Evolutionary conservation across 2,888 invertebrate genomes (phyloP).

Genomic region (Pecten maximus): DNA sequence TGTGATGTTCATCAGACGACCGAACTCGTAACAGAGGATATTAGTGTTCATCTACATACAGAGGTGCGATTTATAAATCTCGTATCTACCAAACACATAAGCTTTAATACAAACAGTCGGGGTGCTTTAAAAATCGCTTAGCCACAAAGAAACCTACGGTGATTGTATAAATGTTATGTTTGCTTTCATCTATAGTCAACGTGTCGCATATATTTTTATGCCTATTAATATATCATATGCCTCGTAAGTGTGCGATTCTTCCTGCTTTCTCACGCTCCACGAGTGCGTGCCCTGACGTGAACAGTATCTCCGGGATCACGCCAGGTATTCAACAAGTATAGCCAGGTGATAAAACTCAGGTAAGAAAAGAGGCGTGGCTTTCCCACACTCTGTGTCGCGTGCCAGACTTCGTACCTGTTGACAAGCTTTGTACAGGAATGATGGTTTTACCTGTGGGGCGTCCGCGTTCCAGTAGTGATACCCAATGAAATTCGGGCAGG

Average conservation of each 20-base stretch:
- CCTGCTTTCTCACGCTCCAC: conserved; percentile 52
- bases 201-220: conserved; percentile 45
- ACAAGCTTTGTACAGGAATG: conserved; percentile 30
- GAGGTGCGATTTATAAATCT: background rate
- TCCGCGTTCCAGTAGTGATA: conserved; percentile 38
- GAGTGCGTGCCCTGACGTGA: conserved; percentile 43
- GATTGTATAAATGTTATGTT: conserved; percentile 36
- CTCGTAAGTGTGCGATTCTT: conserved; percentile 48
- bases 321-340: conserved; percentile 39
- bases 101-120: conserved; percentile 6
- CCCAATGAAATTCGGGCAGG: conserved; percentile 32
- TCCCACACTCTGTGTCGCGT: conserved; percentile 64
- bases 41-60: background rate
- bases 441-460: conserved; percentile 37
- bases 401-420: conserved; percentile 46
- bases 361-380: conserved; percentile 59
- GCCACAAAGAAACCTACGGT: conserved; percentile 5
- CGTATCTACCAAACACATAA: conserved; percentile 10
- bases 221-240: conserved; percentile 49
- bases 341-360: conserved; percentile 39
- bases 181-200: conserved; percentile 46
- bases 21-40: background rate
- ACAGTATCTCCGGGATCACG: conserved; percentile 43
- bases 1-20: conserved; percentile 11
- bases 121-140: conserved; percentile 19